phyloP scores from a whole-genome alignment of 2,113 vertebrate species.

The Shinisaurus crocodilurus region DNA sequence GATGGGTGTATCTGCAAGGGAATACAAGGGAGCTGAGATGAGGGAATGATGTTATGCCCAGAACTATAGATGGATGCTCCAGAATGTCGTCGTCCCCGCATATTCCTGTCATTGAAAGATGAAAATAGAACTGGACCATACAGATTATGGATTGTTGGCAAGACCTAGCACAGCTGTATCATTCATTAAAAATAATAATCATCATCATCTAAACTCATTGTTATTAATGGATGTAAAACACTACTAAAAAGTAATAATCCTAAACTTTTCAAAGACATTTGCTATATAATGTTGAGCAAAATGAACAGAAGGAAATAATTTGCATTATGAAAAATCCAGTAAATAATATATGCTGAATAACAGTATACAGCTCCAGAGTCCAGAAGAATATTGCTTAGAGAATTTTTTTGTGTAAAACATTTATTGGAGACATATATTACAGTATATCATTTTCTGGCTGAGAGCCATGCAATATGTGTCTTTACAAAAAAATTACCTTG shows the following conservation, averaged over 20 bases:
- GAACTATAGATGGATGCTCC: background rate
- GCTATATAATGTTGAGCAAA: constrained; percentile 62
- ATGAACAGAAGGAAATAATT: constrained; percentile 74
- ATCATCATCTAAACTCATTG: constrained; percentile 45
- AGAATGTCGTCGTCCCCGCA: too few relatives aligned
- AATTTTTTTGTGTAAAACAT: constrained; percentile 83
- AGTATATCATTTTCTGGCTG: constrained; percentile 85
- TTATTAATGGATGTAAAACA: constrained; percentile 53
- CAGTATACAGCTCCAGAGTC: constrained; percentile 64
- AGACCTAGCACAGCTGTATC: background rate
- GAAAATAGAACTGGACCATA: background rate
- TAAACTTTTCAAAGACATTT: constrained; percentile 53
- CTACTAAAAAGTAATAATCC: constrained; percentile 63
- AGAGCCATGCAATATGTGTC: constrained; percentile 87
- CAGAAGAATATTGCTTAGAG: constrained; percentile 78
- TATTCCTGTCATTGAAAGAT: background rate
- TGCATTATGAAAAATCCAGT: constrained; percentile 74
- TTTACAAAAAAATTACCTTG: constrained; percentile 85
- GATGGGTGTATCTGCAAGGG: background rate
- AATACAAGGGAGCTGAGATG: background rate
- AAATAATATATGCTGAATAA: constrained; percentile 80
- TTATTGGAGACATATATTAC: constrained; percentile 87
- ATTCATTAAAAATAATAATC: too few relatives aligned
- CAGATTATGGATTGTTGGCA: background rate
- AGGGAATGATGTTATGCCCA: background rate